Conservation (phyloP, 2,797 vertebrate genomes). For the Anas bernieri region DNA sequence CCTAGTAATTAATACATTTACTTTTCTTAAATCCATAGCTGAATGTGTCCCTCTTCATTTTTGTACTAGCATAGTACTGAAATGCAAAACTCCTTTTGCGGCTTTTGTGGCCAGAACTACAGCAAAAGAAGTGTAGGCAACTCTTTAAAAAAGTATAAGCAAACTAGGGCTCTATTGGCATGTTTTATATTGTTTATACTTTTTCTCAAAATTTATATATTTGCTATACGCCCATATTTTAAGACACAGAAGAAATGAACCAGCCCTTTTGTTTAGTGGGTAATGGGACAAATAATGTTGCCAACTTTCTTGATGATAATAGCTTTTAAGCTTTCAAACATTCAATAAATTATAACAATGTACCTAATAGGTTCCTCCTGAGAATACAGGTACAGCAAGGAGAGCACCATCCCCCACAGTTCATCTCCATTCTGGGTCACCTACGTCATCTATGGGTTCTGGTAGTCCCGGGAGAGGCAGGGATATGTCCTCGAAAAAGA, state of each 20-base stretch:
- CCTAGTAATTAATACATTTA: background rate
- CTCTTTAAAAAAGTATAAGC: background rate
- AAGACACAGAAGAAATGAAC: conserved; percentile 24
- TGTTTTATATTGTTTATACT: background rate
- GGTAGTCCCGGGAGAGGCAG: conserved; percentile 88
- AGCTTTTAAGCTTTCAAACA: conserved; percentile 56
- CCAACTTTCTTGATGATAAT: conserved; percentile 56
- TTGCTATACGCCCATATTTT: background rate
- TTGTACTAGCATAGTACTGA: conserved; percentile 8
- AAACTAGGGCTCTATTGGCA: background rate
- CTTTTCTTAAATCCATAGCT: conserved; percentile 14
- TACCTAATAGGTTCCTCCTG: conserved; percentile 95
- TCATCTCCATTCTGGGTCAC: conserved; percentile 87
- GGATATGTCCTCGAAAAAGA: conserved; percentile 92
- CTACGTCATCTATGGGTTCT: conserved; percentile 87
- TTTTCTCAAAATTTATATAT: background rate
- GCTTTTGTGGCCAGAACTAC: conserved; percentile 4
- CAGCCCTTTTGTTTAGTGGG: conserved; percentile 59
- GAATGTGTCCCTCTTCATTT: conserved; percentile 3
- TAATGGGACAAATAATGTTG: conserved; percentile 43
- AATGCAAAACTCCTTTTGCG: conserved; percentile 23
- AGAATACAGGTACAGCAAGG: conserved; percentile 90
- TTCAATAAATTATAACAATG: conserved; percentile 78
- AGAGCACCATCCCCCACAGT: conserved; percentile 90
- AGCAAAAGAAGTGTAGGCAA: background rate